These are phyloP conservation scores for Lasioglossum calceatum DNA, from an alignment of 2,888 invertebrate species.

Conservation along the genomic window DNA sequence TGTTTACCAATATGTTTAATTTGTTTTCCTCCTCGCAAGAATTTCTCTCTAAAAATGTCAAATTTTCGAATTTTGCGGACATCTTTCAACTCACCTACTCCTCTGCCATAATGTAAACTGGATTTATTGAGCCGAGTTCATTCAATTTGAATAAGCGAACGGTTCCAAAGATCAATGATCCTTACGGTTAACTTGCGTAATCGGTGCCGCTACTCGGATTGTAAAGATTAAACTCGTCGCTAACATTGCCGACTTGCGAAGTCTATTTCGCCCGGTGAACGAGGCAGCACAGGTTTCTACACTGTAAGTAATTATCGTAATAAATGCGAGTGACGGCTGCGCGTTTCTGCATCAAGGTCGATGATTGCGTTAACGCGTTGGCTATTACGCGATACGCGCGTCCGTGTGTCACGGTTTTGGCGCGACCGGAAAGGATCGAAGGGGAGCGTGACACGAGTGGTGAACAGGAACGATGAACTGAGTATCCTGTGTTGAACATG, in stretches of 20 bases:
- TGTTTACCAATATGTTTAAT: no score
- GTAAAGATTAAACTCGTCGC: conserved; percentile 52
- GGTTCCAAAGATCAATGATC: conserved; percentile 28
- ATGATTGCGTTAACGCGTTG: conserved; percentile 56
- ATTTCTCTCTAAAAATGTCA: no score
- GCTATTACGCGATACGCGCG: conserved; percentile 44
- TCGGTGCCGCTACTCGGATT: conserved; percentile 45
- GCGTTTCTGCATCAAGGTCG: conserved; percentile 64
- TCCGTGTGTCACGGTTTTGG: conserved; percentile 49
- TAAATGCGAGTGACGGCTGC: conserved; percentile 58
- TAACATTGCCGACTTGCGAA: conserved; percentile 46
- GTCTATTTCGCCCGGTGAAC: conserved; percentile 50
- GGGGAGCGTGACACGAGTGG: conserved; percentile 55
- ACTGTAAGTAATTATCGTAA: conserved; percentile 55
- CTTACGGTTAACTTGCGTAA: conserved; percentile 44
- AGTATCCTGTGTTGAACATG: conserved; percentile 42
- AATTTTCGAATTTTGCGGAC: no score
- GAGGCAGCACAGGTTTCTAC: conserved; percentile 37
- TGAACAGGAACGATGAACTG: conserved; percentile 44
- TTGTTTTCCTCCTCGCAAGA: no score
- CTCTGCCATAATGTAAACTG: neutral
- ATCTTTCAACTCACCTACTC: neutral
- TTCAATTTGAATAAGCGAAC: neutral
- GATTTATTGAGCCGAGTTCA: neutral
- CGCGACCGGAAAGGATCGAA: conserved; percentile 55